Evolutionary conservation across 1,140 invertebrate species (phyloP).

Genomic region (Drusus annulatus): DNA sequence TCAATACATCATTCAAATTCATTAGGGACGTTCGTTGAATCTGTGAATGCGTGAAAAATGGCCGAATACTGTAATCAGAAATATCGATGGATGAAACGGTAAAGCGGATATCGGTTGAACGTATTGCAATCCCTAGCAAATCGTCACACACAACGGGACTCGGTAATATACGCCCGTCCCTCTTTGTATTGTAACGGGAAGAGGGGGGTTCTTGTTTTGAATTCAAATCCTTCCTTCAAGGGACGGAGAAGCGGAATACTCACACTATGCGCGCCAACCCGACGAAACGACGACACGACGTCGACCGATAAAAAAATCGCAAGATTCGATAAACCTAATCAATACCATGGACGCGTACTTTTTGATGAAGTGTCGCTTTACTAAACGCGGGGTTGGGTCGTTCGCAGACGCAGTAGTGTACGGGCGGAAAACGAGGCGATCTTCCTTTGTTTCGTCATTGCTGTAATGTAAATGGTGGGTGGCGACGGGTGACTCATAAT

Average conservation of each 20-base stretch:
- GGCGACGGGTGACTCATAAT: not conserved
- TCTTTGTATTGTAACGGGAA: conserved; percentile 39
- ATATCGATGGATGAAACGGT: too few relatives aligned
- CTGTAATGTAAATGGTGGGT: conserved; percentile 10
- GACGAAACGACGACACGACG: not conserved
- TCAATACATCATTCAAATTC: too few relatives aligned
- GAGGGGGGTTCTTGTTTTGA: conserved; percentile 44
- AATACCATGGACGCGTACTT: too few relatives aligned
- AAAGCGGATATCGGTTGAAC: too few relatives aligned
- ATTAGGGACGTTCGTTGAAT: too few relatives aligned
- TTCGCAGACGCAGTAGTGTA: not conserved
- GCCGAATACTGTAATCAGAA: too few relatives aligned
- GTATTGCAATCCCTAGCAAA: not conserved
- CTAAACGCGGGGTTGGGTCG: not conserved
- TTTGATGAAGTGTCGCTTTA: not conserved
- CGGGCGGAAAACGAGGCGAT: not conserved
- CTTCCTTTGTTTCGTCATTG: conserved; percentile 11
- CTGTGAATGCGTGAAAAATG: too few relatives aligned
- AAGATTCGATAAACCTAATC: too few relatives aligned
- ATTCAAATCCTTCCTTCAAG: conserved; percentile 13
- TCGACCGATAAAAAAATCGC: not conserved
- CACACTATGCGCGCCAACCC: not conserved
- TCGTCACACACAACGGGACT: conserved; percentile 15
- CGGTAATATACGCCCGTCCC: conserved; percentile 1
- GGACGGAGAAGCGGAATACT: too few relatives aligned